Conservation (phyloP, 2,888 invertebrate species). For the Apamea monoglypha region DNA sequence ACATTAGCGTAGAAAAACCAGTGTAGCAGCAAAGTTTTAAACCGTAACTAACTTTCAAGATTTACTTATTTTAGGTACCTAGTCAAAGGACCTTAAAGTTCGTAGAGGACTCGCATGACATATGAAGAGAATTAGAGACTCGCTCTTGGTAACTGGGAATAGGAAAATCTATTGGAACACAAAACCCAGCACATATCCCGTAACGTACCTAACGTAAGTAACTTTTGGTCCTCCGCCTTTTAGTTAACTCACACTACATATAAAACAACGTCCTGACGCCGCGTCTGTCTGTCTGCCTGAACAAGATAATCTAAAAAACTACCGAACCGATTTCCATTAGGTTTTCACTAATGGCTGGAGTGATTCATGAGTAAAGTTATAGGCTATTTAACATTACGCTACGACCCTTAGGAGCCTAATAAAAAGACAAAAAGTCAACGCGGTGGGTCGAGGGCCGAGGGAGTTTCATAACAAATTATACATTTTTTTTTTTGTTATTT, state of each 20-base stretch:
- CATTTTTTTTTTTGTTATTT: too few relatives aligned
- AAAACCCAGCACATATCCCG: too few relatives aligned
- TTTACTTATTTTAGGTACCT: not conserved
- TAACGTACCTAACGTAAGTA: conserved; percentile 1
- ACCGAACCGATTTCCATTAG: not conserved
- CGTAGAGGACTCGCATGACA: not conserved
- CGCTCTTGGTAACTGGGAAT: not conserved
- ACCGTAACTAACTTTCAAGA: not conserved
- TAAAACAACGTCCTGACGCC: not conserved
- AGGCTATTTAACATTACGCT: too few relatives aligned
- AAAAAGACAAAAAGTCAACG: too few relatives aligned
- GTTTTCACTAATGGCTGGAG: too few relatives aligned
- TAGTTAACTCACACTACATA: not conserved
- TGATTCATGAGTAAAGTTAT: too few relatives aligned
- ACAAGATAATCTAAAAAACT: not conserved
- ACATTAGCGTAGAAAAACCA: not conserved
- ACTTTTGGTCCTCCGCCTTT: not conserved
- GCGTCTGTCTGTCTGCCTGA: not conserved
- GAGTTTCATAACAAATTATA: too few relatives aligned
- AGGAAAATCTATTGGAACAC: not conserved
- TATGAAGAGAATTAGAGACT: not conserved
- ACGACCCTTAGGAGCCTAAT: too few relatives aligned
- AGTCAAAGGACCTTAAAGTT: not conserved
- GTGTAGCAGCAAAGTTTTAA: not conserved
- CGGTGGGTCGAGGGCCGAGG: too few relatives aligned